Base-by-base conservation (phyloP, 1,140 invertebrate species). In the Venustaconcha ellipsiformis region DNA sequence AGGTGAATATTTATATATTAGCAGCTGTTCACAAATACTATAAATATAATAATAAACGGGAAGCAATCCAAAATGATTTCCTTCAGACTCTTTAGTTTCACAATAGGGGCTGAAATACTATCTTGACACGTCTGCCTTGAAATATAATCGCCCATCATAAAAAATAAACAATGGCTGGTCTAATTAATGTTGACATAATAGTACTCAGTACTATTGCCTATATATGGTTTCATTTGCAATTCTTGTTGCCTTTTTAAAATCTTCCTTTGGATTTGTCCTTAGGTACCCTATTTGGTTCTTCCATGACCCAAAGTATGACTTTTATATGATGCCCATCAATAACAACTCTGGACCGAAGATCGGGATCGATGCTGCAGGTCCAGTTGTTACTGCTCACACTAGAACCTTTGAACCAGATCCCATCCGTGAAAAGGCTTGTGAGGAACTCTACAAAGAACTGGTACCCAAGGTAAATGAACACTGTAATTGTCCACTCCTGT, bases 261-360 rank as follows among this genome's bases (percentile, higher is more conserved):
- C 26, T 14, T 17, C 0, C 8, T 17, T 26, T 30, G 0, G 37
- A 23, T 12, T 66, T 66, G n/a, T 20, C 15, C 18, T 66, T 58
- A 89, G 87, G 58, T 89, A 85, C 59, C 88, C 87, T 0, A 84
- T 88, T 18, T 88, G 76, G 72, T 84, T 88, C 65, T 88, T 84
- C 67, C 82, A 87, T 76, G 76, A 76, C 2, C 57, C 64, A 0
- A 67, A 75, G n/a, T 76, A 85, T 65, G 83, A 87, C 65, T 80
- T 84, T 69, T 88, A 89, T 64, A 85, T 82, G 12, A 71, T 88
- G 48, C 87, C 88, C 14, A 82, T 86, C 14, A 82, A 89, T 72
- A 83, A 80, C 1, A 88, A 83, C 74, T 79, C 84, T 13, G 84
- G 86, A 1, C 80, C 81, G 57, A 89, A 89, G 69, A 84, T 89